A percentile compares a stretch with the other conserved stretches of the same genome.
phyloP scores from a whole-genome alignment of 2,797 vertebrate genomes.

The Halcyon smyrnensis region DNA sequence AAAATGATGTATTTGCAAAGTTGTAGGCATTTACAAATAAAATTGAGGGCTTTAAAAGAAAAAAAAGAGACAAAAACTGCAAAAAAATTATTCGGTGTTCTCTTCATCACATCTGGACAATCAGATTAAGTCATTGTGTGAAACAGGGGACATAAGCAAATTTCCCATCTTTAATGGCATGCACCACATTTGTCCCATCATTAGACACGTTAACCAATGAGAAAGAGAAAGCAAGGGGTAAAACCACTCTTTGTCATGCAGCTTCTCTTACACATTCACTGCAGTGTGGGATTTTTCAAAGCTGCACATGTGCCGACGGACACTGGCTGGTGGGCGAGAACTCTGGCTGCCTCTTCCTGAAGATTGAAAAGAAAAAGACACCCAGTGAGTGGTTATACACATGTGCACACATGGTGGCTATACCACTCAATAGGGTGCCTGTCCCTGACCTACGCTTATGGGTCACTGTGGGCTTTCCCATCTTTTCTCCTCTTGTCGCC shows the following conservation, averaged over 20 bases:
- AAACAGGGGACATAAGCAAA: slow-evolving; percentile 72
- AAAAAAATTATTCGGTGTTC: slow-evolving; percentile 71
- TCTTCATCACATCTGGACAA: slow-evolving; percentile 69
- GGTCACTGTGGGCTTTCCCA: neutral
- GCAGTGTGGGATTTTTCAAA: slow-evolving; percentile 85
- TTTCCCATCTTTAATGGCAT: slow-evolving; percentile 77
- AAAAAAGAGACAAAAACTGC: neutral
- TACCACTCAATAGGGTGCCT: slow-evolving; percentile 73
- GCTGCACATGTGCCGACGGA: slow-evolving; percentile 86
- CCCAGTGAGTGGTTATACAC: slow-evolving; percentile 80
- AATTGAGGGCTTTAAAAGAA: slow-evolving; percentile 27
- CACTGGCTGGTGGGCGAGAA: slow-evolving; percentile 84
- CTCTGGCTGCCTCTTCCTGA: slow-evolving; percentile 86
- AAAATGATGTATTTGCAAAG: slow-evolving; percentile 42
- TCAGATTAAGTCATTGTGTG: slow-evolving; percentile 68
- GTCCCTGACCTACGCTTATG: neutral
- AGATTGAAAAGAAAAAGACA: slow-evolving; percentile 86
- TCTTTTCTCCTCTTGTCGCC: neutral
- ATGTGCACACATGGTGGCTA: slow-evolving; percentile 67
- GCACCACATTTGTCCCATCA: slow-evolving; percentile 78
- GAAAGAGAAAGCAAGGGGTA: slow-evolving; percentile 82
- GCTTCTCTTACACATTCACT: slow-evolving; percentile 87
- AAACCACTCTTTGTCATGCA: slow-evolving; percentile 83
- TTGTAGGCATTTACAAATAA: slow-evolving; percentile 68
- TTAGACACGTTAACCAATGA: slow-evolving; percentile 78